Evolutionary conservation across 2,888 invertebrate genomes (phyloP).

Genomic region (Diloba caeruleocephala): DNA sequence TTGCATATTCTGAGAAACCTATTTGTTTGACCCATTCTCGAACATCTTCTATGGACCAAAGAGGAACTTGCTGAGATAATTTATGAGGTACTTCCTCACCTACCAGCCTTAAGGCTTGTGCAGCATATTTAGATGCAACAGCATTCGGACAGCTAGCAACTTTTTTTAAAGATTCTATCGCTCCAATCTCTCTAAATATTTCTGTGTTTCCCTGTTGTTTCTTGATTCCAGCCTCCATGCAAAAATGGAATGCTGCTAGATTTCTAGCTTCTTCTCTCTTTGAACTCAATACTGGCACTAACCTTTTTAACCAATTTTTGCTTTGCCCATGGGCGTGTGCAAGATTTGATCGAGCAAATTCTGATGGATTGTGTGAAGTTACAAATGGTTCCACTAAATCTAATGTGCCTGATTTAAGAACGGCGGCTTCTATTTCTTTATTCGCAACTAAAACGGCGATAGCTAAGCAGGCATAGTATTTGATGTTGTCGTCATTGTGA

Average conservation of each 20-base stretch:
- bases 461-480: conserved; percentile 99
- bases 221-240: conserved; percentile 99
- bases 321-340: conserved; percentile 99
- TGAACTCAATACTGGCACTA: conserved; percentile 98
- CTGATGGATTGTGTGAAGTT: conserved; percentile 97
- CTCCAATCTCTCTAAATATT: conserved; percentile 98
- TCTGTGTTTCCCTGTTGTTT: conserved; percentile 97
- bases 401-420: conserved; percentile 98
- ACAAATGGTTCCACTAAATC: conserved; percentile 99
- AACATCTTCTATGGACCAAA: conserved; percentile 99
- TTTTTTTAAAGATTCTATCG: conserved; percentile 97
- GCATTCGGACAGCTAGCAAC: conserved; percentile 99
- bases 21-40: conserved; percentile 99
- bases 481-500: conserved; percentile 98
- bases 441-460: conserved; percentile 99
- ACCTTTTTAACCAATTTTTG: conserved; percentile 96
- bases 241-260: conserved; percentile 99
- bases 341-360: conserved; percentile 97
- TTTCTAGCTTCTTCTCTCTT: conserved; percentile 98
- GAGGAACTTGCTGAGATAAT: conserved; percentile 98
- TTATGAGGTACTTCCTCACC: conserved; percentile 99
- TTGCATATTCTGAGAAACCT: conserved; percentile 95
- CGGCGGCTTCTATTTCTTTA: conserved; percentile 99
- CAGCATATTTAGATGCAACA: conserved; percentile 98
- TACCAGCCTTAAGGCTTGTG: conserved; percentile 96